Conservation (phyloP, 2,113 vertebrate species). For the Aptenodytes patagonicus region DNA sequence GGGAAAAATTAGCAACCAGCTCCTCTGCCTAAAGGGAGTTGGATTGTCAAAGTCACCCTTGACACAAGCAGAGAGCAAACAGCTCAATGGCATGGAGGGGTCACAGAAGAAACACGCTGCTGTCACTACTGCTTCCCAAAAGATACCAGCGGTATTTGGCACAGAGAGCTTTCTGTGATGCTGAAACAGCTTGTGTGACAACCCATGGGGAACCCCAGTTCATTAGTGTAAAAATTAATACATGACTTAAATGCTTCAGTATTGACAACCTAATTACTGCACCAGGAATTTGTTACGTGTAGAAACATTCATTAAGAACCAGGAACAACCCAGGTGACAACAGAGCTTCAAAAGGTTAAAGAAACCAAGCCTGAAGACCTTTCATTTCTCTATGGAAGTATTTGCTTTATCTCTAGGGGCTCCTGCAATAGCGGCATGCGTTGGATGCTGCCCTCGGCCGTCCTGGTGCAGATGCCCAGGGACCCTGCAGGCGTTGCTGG, state of each 20-base stretch:
- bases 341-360: background rate
- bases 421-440: fast-evolving
- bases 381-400: background rate
- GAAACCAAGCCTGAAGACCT: background rate
- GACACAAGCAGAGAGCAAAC: background rate
- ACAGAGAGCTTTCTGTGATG: background rate
- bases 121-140: background rate
- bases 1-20: background rate
- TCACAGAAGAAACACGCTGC: background rate
- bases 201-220: background rate
- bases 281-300: background rate
- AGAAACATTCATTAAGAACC: background rate
- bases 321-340: background rate
- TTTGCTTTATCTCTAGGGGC: background rate
- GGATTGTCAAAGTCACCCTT: background rate
- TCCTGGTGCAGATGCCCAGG: background rate
- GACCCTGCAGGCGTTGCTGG: background rate
- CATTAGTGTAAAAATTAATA: conserved; percentile 2
- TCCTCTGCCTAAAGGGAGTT: background rate
- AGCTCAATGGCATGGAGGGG: background rate
- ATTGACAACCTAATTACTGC: background rate
- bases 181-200: background rate
- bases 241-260: background rate
- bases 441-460: background rate
- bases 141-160: background rate